phyloP scores from a whole-genome alignment of 2,797 vertebrate genomes.

The Cyclura pinguis region DNA sequence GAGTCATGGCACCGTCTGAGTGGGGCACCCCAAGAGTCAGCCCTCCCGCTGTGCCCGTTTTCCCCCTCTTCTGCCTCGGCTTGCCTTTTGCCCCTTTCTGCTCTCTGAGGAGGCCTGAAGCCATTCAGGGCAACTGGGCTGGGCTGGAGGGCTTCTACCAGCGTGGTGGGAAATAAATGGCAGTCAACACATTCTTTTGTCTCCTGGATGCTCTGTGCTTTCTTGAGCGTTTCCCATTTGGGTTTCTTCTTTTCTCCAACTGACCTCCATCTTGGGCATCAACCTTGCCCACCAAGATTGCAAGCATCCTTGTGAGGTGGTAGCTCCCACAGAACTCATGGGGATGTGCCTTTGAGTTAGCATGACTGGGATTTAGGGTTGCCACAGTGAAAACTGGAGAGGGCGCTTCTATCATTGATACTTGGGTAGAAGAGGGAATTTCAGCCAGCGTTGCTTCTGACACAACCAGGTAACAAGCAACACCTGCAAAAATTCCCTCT shows the following conservation, averaged over 20 bases:
- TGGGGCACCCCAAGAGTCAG: neutral
- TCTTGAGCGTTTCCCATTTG: neutral
- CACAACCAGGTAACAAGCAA: too few species aligned
- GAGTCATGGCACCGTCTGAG: neutral
- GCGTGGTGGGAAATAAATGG: neutral
- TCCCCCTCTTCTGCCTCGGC: too few species aligned
- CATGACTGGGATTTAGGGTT: neutral
- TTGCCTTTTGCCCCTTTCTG: rapidly evolving
- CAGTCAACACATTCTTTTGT: rapidly evolving
- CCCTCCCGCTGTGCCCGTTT: neutral
- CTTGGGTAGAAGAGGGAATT: too few species aligned
- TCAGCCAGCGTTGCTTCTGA: too few species aligned
- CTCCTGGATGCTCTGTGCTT: neutral
- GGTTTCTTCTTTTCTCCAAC: too few species aligned
- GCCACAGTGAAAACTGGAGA: too few species aligned
- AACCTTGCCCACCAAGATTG: neutral
- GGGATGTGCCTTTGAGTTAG: neutral
- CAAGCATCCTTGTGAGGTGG: neutral
- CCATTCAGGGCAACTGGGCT: neutral
- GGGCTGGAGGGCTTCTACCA: neutral
- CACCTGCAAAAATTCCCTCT: too few species aligned
- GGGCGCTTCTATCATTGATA: too few species aligned
- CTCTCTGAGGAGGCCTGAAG: too few species aligned
- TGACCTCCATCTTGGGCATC: too few species aligned
- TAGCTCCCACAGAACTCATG: neutral